Conservation (phyloP, 2,113 vertebrate genomes). For the Tursiops truncatus region DNA sequence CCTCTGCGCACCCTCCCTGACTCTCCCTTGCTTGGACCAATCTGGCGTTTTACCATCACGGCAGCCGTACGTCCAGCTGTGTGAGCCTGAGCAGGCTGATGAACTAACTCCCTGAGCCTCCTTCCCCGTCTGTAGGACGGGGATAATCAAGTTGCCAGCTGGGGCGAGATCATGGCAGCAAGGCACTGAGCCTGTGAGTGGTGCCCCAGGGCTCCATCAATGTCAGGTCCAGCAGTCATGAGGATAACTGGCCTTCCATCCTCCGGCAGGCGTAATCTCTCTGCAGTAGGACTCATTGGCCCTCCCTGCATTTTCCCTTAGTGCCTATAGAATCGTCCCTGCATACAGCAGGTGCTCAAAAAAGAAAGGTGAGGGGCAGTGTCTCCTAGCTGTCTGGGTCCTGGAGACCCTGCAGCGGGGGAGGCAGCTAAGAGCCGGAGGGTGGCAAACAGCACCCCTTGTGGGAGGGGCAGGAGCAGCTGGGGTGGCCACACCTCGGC, state of each 20-base stretch:
- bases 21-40: background rate
- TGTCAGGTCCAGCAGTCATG: no score
- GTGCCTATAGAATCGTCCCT: background rate
- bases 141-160: background rate
- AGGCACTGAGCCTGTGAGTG: accelerated
- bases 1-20: background rate
- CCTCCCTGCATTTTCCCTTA: background rate
- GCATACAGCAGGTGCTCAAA: background rate
- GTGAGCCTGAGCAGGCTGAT: background rate
- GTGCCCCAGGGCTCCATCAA: background rate
- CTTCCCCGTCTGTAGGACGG: background rate
- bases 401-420: background rate
- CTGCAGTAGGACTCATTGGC: background rate
- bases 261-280: background rate
- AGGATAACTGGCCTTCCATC: background rate
- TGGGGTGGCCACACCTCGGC: no score
- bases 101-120: background rate
- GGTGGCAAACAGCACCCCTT: background rate
- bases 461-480: background rate
- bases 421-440: background rate
- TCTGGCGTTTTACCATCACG: accelerated
- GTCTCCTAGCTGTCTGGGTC: background rate
- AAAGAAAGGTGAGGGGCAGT: background rate
- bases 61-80: background rate
- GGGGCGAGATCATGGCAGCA: accelerated